Percentiles rank a stretch among this genome's conserved stretches.
Evolutionary conservation across 2,888 invertebrate species (phyloP).

Genomic region (Drosophila tripunctata): DNA sequence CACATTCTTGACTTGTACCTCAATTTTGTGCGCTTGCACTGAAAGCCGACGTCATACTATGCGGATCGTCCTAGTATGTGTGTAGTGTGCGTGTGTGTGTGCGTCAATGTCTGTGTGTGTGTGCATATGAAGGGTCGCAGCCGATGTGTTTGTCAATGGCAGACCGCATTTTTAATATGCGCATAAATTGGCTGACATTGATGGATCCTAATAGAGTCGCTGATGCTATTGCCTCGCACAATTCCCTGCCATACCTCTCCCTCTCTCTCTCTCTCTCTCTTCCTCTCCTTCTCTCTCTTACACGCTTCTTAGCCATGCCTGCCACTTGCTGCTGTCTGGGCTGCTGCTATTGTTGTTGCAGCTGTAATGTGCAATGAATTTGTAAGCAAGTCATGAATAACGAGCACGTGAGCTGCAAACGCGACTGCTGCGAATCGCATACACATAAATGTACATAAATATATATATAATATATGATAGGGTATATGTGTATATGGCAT

Average conservation of each 20-base stretch:
- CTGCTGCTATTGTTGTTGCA: constrained; percentile 36
- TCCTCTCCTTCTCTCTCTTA: not conserved
- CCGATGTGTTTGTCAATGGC: constrained; percentile 70
- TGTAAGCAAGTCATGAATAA: constrained; percentile 53
- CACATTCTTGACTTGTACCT: constrained; percentile 66
- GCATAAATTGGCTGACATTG: constrained; percentile 78
- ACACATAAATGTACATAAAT: not conserved
- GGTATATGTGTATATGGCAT: not conserved
- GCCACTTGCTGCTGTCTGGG: constrained; percentile 29
- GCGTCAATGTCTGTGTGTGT: constrained; percentile 3
- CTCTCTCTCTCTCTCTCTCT: not conserved
- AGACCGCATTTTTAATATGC: constrained; percentile 79
- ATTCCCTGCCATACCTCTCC: not conserved
- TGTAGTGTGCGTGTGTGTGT: constrained; percentile 1
- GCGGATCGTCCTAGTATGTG: constrained; percentile 10
- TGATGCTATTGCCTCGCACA: constrained; percentile 37
- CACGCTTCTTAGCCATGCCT: not conserved
- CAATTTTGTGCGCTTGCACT: constrained; percentile 52
- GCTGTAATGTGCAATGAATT: constrained; percentile 67
- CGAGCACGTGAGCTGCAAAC: constrained; percentile 25
- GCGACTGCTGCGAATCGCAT: not conserved
- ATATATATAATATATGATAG: not conserved
- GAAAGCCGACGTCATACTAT: constrained; percentile 23
- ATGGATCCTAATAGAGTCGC: constrained; percentile 78
- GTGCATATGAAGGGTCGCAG: constrained; percentile 31